Conservation (phyloP, 2,797 vertebrate genomes). For the Gephyroberyx darwinii region DNA sequence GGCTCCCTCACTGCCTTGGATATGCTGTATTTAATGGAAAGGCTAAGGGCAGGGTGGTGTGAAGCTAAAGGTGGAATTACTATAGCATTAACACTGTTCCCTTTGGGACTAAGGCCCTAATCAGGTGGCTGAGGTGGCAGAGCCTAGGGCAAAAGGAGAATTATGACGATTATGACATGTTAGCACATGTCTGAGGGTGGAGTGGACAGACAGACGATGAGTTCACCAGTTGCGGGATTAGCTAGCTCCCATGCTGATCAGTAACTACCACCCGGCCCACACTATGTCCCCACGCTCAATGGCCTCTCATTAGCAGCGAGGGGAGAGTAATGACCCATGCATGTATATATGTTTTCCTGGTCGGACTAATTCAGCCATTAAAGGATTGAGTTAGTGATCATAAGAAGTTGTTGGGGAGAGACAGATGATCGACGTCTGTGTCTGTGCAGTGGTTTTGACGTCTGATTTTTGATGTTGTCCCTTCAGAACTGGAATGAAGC, state of each 20-base stretch:
- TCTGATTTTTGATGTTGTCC: too few species aligned
- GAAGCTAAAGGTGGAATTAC: slow-evolving; percentile 89
- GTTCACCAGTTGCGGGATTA: slow-evolving; percentile 95
- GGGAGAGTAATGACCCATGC: slow-evolving; percentile 59
- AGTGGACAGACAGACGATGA: slow-evolving; percentile 96
- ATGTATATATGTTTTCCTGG: slow-evolving; percentile 53
- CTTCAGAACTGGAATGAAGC: too few species aligned
- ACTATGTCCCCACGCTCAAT: slow-evolving; percentile 72
- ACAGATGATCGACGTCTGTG: neutral
- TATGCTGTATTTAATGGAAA: slow-evolving; percentile 88
- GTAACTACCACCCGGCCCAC: slow-evolving; percentile 83
- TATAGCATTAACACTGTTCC: slow-evolving; percentile 87
- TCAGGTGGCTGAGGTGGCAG: slow-evolving; percentile 89
- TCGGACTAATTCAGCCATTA: slow-evolving; percentile 50
- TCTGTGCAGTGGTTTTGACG: neutral
- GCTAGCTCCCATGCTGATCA: slow-evolving; percentile 91
- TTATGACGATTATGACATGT: slow-evolving; percentile 98
- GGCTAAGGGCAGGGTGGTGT: slow-evolving; percentile 83
- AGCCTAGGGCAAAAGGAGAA: slow-evolving; percentile 87
- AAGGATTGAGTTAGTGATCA: slow-evolving; percentile 11
- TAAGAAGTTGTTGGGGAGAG: neutral
- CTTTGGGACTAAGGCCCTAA: slow-evolving; percentile 90
- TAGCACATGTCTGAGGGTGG: slow-evolving; percentile 91
- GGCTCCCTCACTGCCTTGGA: slow-evolving; percentile 81
- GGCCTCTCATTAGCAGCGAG: slow-evolving; percentile 72